These are phyloP conservation scores for Tamandua tetradactyla DNA, from an alignment of 2,797 vertebrate genomes.

Conservation along the genomic window DNA sequence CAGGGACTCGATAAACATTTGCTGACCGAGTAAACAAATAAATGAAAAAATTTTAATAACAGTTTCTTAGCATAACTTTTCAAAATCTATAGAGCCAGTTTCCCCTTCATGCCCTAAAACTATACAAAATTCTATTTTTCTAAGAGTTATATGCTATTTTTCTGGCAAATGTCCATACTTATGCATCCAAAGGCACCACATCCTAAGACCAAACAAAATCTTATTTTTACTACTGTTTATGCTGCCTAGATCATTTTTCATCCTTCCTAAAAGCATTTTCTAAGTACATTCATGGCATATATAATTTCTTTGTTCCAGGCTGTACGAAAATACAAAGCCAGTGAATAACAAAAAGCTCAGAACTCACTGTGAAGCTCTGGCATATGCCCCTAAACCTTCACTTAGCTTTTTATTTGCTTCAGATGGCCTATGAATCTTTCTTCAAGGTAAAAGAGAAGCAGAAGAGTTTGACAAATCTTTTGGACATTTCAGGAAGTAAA, in stretches of 20 bases:
- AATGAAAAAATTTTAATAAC: conserved; percentile 6
- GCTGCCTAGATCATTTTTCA: background rate
- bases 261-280: background rate
- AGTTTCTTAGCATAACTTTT: background rate
- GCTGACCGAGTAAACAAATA: background rate
- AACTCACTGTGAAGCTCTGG: background rate
- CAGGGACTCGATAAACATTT: background rate
- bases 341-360: background rate
- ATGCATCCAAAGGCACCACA: background rate
- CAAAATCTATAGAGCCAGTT: background rate
- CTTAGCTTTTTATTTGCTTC: background rate
- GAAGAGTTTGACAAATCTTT: background rate
- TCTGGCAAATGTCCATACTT: background rate
- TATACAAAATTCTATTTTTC: background rate
- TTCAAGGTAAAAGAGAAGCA: background rate
- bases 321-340: background rate
- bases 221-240: background rate
- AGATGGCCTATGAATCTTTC: background rate
- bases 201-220: background rate
- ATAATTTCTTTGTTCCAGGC: background rate
- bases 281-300: background rate
- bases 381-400: background rate
- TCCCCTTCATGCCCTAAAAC: background rate
- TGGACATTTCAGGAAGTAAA: conserved; percentile 22
- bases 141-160: background rate